phyloP scores from a whole-genome alignment of 2,113 vertebrate genomes.

The Nesoenas mayeri region DNA sequence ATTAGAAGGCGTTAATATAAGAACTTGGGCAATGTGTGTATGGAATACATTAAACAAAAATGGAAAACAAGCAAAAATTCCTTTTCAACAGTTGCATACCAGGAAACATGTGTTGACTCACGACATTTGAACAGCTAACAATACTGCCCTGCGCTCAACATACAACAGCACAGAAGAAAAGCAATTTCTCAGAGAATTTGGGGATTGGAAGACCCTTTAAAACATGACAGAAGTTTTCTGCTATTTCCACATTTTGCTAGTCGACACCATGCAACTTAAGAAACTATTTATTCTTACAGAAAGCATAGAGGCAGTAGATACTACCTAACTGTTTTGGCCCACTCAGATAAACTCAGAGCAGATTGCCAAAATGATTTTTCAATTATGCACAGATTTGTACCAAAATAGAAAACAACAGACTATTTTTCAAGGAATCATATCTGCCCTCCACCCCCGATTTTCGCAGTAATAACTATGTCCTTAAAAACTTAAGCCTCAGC shows the following conservation, averaged over 20 bases:
- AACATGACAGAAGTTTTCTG: not conserved
- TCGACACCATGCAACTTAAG: not conserved
- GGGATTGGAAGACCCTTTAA: not conserved
- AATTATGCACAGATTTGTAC: not conserved
- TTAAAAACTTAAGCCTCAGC: not conserved
- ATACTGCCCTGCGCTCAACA: not conserved
- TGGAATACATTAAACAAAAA: not conserved
- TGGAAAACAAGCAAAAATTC: not conserved
- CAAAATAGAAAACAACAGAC: not conserved
- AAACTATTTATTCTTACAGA: not conserved
- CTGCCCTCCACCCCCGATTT: not conserved
- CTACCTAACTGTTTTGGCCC: not conserved
- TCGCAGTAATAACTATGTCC: not conserved
- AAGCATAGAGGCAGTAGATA: not conserved
- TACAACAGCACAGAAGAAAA: not conserved
- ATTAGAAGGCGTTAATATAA: conserved; percentile 26
- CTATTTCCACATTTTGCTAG: not conserved
- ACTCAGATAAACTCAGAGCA: not conserved
- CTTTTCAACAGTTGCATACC: conserved; percentile 32
- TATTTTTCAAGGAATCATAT: not conserved
- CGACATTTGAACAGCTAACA: conserved; percentile 1
- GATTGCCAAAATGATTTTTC: not conserved
- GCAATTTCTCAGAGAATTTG: not conserved
- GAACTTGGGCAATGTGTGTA: conserved; percentile 26
- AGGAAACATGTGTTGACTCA: conserved; percentile 62